Evolutionary conservation across 2,113 vertebrate genomes (phyloP), one percentile per base, ranked within the genome.

Genomic region (Aptenodytes patagonicus): DNA sequence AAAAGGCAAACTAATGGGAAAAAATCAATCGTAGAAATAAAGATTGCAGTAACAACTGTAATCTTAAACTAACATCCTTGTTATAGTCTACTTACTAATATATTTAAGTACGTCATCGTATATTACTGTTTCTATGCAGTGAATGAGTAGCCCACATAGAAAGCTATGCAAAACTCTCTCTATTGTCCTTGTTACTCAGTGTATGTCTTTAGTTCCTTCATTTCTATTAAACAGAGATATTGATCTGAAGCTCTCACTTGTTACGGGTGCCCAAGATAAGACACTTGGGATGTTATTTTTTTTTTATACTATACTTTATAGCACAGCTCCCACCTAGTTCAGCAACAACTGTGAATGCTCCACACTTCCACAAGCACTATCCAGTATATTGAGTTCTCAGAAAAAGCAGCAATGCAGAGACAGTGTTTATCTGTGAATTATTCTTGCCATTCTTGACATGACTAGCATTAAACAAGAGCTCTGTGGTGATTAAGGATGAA

Each of bases 21-120:
- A 19, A 66, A 54, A 42, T 17, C 3, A 76, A 25, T 13, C 0
- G 0, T 1, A 84, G 7, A 71, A 75, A 21, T n/a, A 64, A 52
- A 69, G 47, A 89, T 0, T 40, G 14, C 42, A 82, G 31, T 62
- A 70, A 40, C 13, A 83, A 71, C n/a, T 26, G 9, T 11, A 78
- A 42, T 28, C 31, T 69, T 86, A 40, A 40, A 17, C 60, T 42
- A 54, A 66, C 25, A 76, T 34, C 32, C n/a, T 38, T 32, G 6
- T 71, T 55, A 49, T 8, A 55, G 16, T 49, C 32, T 71, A 36
- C 28, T 61, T 51, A 10, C 8, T 36, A 61, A 29, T 10, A 17
- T 9, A 78, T 16, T 38, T 28, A 58, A 49, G 12, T 24, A 82
- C 1, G 9, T 34, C 3, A 5, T 28, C 36, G 62, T 11, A 8